A percentile compares a stretch with the other conserved stretches of the same genome.
phyloP scores from a whole-genome alignment of 2,888 invertebrate genomes.

The Pherbina coryleti region DNA sequence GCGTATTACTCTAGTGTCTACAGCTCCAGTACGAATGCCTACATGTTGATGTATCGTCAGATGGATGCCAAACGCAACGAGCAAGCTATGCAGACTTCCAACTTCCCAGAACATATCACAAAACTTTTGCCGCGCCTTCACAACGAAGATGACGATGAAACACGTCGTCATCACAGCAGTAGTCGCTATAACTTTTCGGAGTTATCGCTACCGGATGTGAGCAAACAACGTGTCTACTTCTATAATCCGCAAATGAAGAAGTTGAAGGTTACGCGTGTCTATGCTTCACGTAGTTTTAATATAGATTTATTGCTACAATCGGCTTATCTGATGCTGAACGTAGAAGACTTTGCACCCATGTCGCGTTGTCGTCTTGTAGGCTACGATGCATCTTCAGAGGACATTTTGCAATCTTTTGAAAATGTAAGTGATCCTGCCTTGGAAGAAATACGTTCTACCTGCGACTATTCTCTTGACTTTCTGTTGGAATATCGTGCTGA shows the following conservation, averaged over 20 bases:
- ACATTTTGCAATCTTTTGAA: conserved; percentile 78
- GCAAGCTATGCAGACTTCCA: conserved; percentile 75
- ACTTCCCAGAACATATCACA: conserved; percentile 83
- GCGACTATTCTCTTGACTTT: conserved; percentile 71
- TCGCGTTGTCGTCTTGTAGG: conserved; percentile 80
- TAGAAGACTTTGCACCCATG: conserved; percentile 74
- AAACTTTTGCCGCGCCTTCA: conserved; percentile 75
- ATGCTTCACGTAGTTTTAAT: conserved; percentile 74
- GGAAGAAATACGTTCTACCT: conserved; percentile 53
- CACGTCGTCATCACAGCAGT: conserved; percentile 69
- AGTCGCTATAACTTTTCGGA: conserved; percentile 66
- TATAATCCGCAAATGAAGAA: conserved; percentile 73
- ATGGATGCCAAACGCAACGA: conserved; percentile 76
- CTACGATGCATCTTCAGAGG: conserved; percentile 75
- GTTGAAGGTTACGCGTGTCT: conserved; percentile 72
- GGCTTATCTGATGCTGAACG: conserved; percentile 74
- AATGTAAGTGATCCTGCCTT: conserved; percentile 66
- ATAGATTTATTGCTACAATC: conserved; percentile 74
- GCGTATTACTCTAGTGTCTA: conserved; percentile 81
- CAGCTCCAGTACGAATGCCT: conserved; percentile 87
- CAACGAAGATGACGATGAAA: conserved; percentile 74
- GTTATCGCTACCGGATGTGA: conserved; percentile 67
- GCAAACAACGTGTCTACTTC: conserved; percentile 76
- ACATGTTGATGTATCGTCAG: conserved; percentile 91
- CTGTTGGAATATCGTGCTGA: conserved; percentile 77